phyloP scores from a whole-genome alignment of 1,140 invertebrate species.

The Aphis gossypii region DNA sequence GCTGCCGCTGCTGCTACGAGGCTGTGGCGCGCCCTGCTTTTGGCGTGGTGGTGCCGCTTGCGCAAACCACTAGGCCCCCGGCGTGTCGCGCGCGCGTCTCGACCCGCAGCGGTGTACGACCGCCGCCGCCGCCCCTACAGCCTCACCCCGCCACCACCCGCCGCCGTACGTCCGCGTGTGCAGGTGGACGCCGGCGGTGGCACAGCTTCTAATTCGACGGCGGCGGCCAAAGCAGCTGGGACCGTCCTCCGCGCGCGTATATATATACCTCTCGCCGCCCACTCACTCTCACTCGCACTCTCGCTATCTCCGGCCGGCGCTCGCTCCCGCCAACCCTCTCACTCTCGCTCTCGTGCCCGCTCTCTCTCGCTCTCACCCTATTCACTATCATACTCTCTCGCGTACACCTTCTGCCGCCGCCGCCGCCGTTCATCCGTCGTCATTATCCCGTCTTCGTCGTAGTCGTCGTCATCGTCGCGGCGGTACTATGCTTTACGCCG shows the following conservation, averaged over 20 bases:
- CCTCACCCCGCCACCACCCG: background rate
- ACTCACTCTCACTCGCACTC: background rate
- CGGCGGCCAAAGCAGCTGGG: conserved; percentile 42
- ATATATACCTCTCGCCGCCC: background rate
- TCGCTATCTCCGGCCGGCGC: background rate
- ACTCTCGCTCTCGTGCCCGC: background rate
- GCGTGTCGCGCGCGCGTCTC: conserved; percentile 24
- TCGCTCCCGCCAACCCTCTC: background rate
- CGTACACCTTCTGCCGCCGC: background rate
- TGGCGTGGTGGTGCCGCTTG: conserved; percentile 38
- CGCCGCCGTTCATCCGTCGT: background rate
- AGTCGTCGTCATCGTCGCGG: background rate
- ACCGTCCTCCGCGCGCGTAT: background rate
- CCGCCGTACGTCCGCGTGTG: background rate
- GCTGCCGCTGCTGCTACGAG: background rate
- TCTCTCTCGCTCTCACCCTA: background rate
- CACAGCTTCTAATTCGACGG: conserved; percentile 49
- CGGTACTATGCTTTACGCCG: background rate
- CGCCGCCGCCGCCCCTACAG: background rate
- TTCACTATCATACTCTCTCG: no score
- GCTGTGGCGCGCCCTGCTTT: conserved; percentile 49
- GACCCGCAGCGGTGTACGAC: background rate
- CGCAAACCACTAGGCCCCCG: conserved; percentile 13
- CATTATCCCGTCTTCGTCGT: background rate
- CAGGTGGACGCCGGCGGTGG: conserved; percentile 4